A percentile compares a stretch with the other conserved stretches of the same genome.
Evolutionary conservation across 2,113 vertebrate genomes (phyloP).

Genomic region (Catharus fuscescens): DNA sequence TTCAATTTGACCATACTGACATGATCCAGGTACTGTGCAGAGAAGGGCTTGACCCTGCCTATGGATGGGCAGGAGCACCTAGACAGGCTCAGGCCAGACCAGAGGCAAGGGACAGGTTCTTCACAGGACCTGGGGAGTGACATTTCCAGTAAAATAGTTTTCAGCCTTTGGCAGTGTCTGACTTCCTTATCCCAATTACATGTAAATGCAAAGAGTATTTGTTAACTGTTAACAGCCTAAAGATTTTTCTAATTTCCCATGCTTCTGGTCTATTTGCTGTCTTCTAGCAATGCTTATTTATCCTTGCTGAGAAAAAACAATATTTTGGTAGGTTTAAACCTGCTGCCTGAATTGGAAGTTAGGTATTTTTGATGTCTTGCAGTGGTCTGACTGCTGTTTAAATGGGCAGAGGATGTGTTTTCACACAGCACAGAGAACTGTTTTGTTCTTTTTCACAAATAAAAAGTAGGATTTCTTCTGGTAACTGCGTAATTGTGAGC

Average conservation of each 20-base stretch:
- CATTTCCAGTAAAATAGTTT: background rate
- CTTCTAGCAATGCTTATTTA: background rate
- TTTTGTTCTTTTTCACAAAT: background rate
- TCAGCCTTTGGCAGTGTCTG: background rate
- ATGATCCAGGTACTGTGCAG: too few species aligned
- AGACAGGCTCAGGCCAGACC: background rate
- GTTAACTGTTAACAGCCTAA: accelerated
- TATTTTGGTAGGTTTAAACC: background rate
- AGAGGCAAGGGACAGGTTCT: background rate
- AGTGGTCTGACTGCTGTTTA: background rate
- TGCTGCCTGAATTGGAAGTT: background rate
- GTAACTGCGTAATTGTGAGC: background rate
- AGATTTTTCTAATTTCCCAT: background rate
- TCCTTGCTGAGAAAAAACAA: background rate
- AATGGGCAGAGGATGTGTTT: background rate
- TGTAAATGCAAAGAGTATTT: background rate
- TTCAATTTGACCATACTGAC: background rate
- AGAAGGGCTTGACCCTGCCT: background rate
- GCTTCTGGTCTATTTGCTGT: background rate
- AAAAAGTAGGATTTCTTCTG: background rate
- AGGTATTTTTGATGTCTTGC: background rate
- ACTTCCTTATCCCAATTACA: background rate
- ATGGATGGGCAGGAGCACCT: background rate
- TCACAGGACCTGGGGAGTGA: background rate
- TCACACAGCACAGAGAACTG: background rate